Conservation (phyloP, 2,888 invertebrate genomes). For the Atrina japonica region DNA sequence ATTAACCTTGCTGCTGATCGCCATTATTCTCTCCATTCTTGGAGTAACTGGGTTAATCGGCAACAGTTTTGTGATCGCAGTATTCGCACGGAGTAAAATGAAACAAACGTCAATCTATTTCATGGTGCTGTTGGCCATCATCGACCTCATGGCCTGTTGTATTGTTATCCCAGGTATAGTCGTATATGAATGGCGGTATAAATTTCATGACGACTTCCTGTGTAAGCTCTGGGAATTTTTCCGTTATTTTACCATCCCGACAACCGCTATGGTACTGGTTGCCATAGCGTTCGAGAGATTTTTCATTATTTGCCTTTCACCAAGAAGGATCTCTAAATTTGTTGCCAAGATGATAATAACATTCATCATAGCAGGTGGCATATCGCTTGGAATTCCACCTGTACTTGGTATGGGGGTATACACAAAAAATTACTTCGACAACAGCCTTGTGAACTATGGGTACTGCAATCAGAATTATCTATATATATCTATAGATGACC, state of each 20-base stretch:
- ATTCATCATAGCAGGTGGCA: slow-evolving; percentile 48
- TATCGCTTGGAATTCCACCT: slow-evolving; percentile 61
- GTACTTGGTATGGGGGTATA: slow-evolving; percentile 63
- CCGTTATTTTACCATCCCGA: slow-evolving; percentile 59
- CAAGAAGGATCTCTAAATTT: slow-evolving; percentile 45
- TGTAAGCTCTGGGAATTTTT: slow-evolving; percentile 67
- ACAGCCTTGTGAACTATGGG: too few relatives aligned
- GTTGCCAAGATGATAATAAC: slow-evolving; percentile 52
- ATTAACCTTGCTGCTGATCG: slow-evolving; percentile 36
- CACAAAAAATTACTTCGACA: slow-evolving; percentile 19
- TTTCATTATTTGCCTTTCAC: slow-evolving; percentile 64
- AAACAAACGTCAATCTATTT: slow-evolving; percentile 63
- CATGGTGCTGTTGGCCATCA: slow-evolving; percentile 66
- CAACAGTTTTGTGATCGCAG: slow-evolving; percentile 59
- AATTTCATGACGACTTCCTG: slow-evolving; percentile 56
- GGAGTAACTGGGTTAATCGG: slow-evolving; percentile 56
- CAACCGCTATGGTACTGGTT: slow-evolving; percentile 66
- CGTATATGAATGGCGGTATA: slow-evolving; percentile 59
- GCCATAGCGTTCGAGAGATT: slow-evolving; percentile 73
- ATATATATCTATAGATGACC: slow-evolving; percentile 40
- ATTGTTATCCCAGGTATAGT: slow-evolving; percentile 70
- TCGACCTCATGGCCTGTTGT: slow-evolving; percentile 67
- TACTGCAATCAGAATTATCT: slow-evolving; percentile 57
- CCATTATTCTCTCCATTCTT: slow-evolving; percentile 43
- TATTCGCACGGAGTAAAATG: slow-evolving; percentile 50